phyloP scores from a whole-genome alignment of 2,113 vertebrate genomes.

The Corythoichthys intestinalis region DNA sequence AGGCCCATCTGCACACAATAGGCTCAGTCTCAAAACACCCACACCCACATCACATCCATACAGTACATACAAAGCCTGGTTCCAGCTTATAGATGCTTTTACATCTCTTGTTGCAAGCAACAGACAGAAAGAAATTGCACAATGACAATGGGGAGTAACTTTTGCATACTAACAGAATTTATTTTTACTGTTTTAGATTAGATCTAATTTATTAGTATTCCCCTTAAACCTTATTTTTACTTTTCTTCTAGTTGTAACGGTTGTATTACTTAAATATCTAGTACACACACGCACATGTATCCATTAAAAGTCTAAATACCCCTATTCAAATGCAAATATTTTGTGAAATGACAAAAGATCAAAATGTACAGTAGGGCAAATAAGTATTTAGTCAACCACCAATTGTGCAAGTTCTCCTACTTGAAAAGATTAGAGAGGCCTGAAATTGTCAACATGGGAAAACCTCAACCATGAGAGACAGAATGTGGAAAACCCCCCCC shows the following conservation, averaged over 20 bases:
- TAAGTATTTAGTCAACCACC: no score
- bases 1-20: slow-evolving; percentile 73
- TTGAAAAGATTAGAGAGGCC: no score
- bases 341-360: no score
- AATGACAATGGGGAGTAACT: not conserved
- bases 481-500: no score
- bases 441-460: no score
- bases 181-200: not conserved
- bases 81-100: slow-evolving; percentile 54
- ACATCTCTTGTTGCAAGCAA: slow-evolving; percentile 53
- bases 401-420: no score
- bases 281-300: no score
- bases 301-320: not conserved
- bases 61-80: slow-evolving; percentile 54
- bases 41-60: not conserved
- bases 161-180: not conserved
- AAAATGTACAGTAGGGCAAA: no score
- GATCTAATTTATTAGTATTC: not conserved
- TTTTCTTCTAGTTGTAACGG: no score
- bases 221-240: not conserved
- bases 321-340: not conserved
- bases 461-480: no score
- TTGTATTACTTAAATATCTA: no score
- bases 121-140: slow-evolving; percentile 35
- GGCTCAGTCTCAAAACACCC: slow-evolving; percentile 61